Evolutionary conservation across 2,797 vertebrate species (phyloP), one percentile per base, ranked within the genome.

Genomic region (Ibycter americanus): DNA sequence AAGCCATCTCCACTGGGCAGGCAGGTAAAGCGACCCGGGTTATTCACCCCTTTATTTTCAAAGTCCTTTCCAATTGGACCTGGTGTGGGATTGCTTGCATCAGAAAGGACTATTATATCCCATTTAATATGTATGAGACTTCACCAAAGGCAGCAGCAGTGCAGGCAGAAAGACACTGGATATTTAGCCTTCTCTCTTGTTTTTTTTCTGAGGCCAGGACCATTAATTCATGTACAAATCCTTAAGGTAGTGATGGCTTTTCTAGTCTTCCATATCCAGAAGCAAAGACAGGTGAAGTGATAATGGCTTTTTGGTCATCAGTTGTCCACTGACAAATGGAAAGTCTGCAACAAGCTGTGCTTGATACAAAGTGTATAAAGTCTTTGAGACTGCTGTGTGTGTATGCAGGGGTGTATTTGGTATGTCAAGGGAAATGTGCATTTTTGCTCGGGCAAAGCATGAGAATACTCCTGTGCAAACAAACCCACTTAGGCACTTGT

Each of bases 1-100:
- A 95, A 96, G 96, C 93, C 93, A 95, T 89, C 96, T 97, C 87
- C 95, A 95, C 94, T 95, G 97, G 96, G 94, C 96, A 96, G 97
- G 96, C 96, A 97, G 97, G 96, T 97, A 97, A 98, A 97, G 96
- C 40, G 93, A 96, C 59, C 92, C 62, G 78, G 96, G 88, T 91
- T 95, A 4, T 87, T 97, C 87, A 94, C 86, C 89, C 89, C 68
- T 63, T 96, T 97, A 61, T 77, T 92, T 84, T 72, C 89, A 86
- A 94, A 95, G 59, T 66, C 90, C 68, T 96, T 40, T 96, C 47
- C 47, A 59, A 23, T 71, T 94, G 76, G 73, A 90, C 89, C 88
- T 96, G 81, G 36, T 58, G 83, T 58, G 91, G 79, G 89, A 95
- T 88, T 93, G 90, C 91, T 96, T 93, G 47, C 78, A 93, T 70